Evolutionary conservation across 2,888 invertebrate genomes (phyloP).

Genomic region (Thalpophila matura): DNA sequence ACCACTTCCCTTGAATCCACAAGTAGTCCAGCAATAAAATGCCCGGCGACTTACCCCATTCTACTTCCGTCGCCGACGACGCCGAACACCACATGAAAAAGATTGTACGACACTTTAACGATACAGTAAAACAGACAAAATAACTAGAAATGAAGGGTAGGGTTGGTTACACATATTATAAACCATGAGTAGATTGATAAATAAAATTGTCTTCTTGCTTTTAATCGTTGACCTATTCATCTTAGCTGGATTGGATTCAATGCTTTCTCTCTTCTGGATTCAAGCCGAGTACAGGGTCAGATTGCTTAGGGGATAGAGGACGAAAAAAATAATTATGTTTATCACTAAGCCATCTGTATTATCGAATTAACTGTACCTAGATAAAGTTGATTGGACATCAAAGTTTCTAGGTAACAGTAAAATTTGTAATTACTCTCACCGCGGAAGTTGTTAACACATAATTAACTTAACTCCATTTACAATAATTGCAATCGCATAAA

Average conservation of each 20-base stretch:
- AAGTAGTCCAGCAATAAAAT: slow-evolving; percentile 82
- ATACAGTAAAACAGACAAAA: slow-evolving; percentile 82
- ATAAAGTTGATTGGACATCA: slow-evolving; percentile 83
- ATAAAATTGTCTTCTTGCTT: too few relatives aligned
- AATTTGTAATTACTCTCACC: slow-evolving; percentile 66
- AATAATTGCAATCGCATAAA: slow-evolving; percentile 47
- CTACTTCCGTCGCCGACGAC: slow-evolving; percentile 80
- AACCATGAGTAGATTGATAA: too few relatives aligned
- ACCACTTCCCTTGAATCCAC: slow-evolving; percentile 78
- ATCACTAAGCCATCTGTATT: too few relatives aligned
- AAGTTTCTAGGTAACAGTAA: slow-evolving; percentile 79
- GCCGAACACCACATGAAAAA: slow-evolving; percentile 88
- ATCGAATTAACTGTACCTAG: too few relatives aligned
- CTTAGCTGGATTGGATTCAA: too few relatives aligned
- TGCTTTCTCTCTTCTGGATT: too few relatives aligned
- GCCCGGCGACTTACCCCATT: slow-evolving; percentile 89
- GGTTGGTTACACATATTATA: too few relatives aligned
- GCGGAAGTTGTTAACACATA: slow-evolving; percentile 73
- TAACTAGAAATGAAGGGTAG: slow-evolving; percentile 71
- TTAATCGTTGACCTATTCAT: too few relatives aligned
- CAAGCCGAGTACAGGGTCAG: too few relatives aligned
- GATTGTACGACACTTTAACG: slow-evolving; percentile 85
- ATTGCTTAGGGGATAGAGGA: too few relatives aligned
- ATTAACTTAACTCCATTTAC: slow-evolving; percentile 64
- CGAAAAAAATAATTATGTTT: too few relatives aligned